Conservation (phyloP, 2,113 vertebrate species). For the Dendropsophus ebraccatus region DNA sequence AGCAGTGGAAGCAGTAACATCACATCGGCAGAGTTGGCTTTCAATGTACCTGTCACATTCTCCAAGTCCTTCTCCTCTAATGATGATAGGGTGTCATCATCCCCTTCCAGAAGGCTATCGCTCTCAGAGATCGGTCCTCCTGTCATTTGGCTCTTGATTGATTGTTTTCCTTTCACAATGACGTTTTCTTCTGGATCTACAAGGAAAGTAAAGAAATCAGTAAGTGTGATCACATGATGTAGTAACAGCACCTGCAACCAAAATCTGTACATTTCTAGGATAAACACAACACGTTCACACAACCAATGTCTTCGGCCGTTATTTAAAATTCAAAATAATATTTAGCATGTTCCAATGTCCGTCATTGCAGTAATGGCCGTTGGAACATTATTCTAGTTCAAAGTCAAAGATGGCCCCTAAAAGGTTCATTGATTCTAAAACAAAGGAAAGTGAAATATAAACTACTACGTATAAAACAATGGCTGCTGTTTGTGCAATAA, state of each 20-base stretch:
- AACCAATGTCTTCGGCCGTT: no score
- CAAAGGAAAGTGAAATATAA: no score
- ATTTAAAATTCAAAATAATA: no score
- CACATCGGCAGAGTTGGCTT: neutral
- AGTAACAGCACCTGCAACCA: neutral
- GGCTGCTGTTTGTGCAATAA: no score
- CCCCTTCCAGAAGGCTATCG: conserved; percentile 85
- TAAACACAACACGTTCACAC: no score
- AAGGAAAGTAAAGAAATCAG: conserved; percentile 53
- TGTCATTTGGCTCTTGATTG: conserved; percentile 89
- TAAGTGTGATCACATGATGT: neutral
- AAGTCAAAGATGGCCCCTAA: no score
- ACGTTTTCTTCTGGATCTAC: conserved; percentile 90
- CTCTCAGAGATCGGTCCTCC: conserved; percentile 93
- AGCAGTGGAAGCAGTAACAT: neutral
- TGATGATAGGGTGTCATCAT: conserved; percentile 93
- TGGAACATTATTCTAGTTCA: no score
- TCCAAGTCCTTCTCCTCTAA: conserved; percentile 97
- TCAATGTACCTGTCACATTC: conserved; percentile 86
- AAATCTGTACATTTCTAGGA: neutral
- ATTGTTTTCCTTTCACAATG: conserved; percentile 91
- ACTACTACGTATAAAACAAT: no score
- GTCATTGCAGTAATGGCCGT: no score
- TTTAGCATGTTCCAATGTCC: no score
- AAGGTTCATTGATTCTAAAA: no score